Evolutionary conservation across 2,113 vertebrate genomes (phyloP).

Genomic region (Bothrops jararaca): DNA sequence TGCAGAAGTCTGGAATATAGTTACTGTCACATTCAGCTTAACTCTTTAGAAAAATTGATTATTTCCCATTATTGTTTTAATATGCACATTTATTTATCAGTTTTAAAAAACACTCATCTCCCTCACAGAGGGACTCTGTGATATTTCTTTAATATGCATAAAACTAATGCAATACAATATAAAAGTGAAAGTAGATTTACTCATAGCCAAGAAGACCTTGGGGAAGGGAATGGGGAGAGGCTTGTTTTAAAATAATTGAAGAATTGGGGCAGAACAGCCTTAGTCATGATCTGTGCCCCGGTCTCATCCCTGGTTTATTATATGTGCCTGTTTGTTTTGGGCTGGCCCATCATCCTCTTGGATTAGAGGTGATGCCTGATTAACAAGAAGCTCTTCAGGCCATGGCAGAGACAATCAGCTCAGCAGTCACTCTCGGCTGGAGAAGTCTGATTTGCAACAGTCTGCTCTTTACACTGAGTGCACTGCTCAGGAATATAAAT

Average conservation of each 20-base stretch:
- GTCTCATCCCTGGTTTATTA: neutral
- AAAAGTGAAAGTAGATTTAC: neutral
- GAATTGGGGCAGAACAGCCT: neutral
- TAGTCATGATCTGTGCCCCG: neutral
- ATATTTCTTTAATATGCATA: neutral
- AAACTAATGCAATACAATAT: neutral
- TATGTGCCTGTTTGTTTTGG: neutral
- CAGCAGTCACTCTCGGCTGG: conserved; percentile 38
- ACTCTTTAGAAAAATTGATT: neutral
- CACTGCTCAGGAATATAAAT: conserved; percentile 65
- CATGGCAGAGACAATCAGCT: conserved; percentile 31
- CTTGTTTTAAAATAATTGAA: neutral
- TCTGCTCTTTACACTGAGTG: conserved; percentile 44
- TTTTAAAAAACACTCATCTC: neutral
- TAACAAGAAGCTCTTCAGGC: conserved; percentile 56
- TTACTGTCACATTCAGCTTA: neutral
- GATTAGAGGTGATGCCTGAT: conserved; percentile 28
- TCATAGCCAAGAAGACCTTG: neutral
- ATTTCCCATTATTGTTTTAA: neutral
- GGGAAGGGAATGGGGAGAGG: neutral
- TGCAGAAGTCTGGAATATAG: neutral
- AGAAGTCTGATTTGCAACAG: conserved; percentile 56
- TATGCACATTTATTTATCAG: neutral
- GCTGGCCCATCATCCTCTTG: neutral
- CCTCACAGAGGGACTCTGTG: neutral